These are phyloP conservation scores for Magallana ariakensis DNA, from an alignment of 1,140 invertebrate species.

Conservation along the genomic window DNA sequence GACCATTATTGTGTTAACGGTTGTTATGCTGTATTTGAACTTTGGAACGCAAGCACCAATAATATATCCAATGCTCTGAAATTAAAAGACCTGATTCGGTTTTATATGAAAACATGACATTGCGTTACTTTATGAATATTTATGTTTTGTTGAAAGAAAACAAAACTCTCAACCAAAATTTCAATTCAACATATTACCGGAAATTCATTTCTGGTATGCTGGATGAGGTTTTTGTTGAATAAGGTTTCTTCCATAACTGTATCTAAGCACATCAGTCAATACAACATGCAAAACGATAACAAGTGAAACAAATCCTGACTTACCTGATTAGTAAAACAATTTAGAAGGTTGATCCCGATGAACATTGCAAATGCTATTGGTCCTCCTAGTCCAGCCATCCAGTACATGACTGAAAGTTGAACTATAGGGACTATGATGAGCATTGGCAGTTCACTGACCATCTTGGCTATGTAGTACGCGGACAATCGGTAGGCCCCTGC, in stretches of 20 bases:
- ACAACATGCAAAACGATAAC: too few species aligned
- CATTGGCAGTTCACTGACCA: constrained; percentile 90
- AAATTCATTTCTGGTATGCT: too few species aligned
- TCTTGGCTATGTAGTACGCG: constrained; percentile 92
- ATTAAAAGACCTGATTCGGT: constrained; percentile 44
- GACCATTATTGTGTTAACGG: constrained; percentile 89
- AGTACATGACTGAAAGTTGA: constrained; percentile 86
- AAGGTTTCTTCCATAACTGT: too few species aligned
- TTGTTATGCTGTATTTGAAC: constrained; percentile 89
- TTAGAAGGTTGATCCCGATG: constrained; percentile 87
- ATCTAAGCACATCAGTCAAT: too few species aligned
- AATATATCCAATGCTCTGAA: constrained; percentile 89
- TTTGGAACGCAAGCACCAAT: constrained; percentile 89
- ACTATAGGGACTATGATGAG: constrained; percentile 87
- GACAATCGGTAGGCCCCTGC: constrained; percentile 91
- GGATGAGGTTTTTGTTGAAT: too few species aligned
- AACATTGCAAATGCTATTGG: constrained; percentile 85
- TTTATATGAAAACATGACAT: too few species aligned
- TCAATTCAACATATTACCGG: too few species aligned
- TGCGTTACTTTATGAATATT: too few species aligned
- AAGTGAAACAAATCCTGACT: too few species aligned
- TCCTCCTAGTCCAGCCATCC: constrained; percentile 84
- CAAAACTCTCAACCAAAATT: too few species aligned
- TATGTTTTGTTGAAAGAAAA: too few species aligned
- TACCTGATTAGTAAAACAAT: constrained; percentile 88